Evolutionary conservation across 1,140 invertebrate genomes (phyloP).

Genomic region (Macrobrachium nipponense): DNA sequence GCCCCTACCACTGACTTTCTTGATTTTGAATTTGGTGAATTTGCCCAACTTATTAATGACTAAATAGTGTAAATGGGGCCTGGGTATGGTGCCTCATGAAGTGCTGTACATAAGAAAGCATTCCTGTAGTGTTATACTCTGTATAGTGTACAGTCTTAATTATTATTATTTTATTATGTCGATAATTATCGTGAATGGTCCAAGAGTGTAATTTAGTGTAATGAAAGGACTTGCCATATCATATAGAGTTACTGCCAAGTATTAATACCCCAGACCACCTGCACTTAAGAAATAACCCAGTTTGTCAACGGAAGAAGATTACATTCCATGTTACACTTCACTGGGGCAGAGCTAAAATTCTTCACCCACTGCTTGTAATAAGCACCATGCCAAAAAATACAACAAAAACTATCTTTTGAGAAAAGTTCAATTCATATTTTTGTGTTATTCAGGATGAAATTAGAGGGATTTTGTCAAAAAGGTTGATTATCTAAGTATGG

Average conservation of each 20-base stretch:
- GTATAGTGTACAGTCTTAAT: constrained; percentile 63
- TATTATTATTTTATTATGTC: constrained; percentile 58
- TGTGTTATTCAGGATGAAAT: too few relatives aligned
- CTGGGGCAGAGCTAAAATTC: constrained; percentile 44
- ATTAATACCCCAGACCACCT: constrained; percentile 40
- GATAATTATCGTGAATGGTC: constrained; percentile 58
- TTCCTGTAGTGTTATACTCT: constrained; percentile 56
- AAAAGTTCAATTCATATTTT: too few relatives aligned
- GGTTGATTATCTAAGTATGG: too few relatives aligned
- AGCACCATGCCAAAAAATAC: constrained; percentile 1
- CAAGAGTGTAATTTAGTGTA: constrained; percentile 60
- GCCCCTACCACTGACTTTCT: constrained; percentile 17
- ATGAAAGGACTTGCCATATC: constrained; percentile 60
- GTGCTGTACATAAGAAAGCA: constrained; percentile 60
- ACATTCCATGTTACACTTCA: constrained; percentile 42
- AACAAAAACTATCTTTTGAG: too few relatives aligned
- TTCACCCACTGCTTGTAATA: constrained; percentile 37
- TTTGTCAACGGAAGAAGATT: constrained; percentile 35
- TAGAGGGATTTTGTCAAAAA: too few relatives aligned
- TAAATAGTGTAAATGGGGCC: constrained; percentile 35
- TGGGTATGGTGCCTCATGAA: constrained; percentile 45
- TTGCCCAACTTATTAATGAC: constrained; percentile 54
- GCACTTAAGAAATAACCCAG: constrained; percentile 28
- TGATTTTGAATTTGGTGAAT: constrained; percentile 55
- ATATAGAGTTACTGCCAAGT: constrained; percentile 61